These are phyloP conservation scores for Gnathonemus echidnorhynchus DNA, from an alignment of 2,113 vertebrate genomes.

Conservation along the genomic window DNA sequence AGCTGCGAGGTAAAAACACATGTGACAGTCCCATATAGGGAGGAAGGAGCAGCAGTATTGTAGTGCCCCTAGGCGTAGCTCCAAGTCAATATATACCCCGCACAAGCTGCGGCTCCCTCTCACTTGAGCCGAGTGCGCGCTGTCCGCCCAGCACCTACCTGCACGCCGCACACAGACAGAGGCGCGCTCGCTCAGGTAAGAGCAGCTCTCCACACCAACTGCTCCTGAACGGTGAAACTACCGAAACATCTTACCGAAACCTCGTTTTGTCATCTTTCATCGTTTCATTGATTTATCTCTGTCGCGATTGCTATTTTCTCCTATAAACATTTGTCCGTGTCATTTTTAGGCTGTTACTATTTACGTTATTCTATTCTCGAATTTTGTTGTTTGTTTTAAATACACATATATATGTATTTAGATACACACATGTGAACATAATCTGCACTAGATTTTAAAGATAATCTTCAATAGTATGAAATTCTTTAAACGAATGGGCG, in stretches of 20 bases:
- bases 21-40: conserved; percentile 39
- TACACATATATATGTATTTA: not conserved
- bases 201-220: not conserved
- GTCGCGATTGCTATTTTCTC: not conserved
- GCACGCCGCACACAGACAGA: conserved; percentile 38
- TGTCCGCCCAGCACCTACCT: conserved; percentile 35
- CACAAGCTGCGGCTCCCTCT: conserved; percentile 47
- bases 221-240: not conserved
- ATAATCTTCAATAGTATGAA: not conserved
- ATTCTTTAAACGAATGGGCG: not conserved
- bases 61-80: conserved; percentile 56
- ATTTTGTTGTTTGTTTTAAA: not conserved
- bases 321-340: not conserved
- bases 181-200: conserved; percentile 22
- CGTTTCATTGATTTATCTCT: not conserved
- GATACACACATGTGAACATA: not conserved
- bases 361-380: not conserved
- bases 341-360: not conserved
- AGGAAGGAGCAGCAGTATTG: conserved; percentile 46
- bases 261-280: not conserved
- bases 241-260: not conserved
- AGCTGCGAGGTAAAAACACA: conserved; percentile 46
- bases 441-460: not conserved
- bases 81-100: conserved; percentile 63
- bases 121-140: conserved; percentile 50